Base-by-base conservation (phyloP, 2,113 vertebrate genomes). In the Halichoerus grypus region DNA sequence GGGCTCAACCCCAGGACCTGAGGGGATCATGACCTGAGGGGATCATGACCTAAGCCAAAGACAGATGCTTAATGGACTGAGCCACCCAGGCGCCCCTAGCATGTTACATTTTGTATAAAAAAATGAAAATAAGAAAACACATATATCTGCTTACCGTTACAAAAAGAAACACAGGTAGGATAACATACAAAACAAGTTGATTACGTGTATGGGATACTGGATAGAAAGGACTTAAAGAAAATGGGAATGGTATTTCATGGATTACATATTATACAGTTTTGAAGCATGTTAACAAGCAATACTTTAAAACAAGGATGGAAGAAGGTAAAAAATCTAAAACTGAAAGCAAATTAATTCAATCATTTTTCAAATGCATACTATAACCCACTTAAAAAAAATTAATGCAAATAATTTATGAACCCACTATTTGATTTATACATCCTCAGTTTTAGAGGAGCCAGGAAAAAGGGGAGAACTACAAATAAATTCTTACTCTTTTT, bases 361-460 rank as follows among this genome's bases (percentile, higher is more conserved):
- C 61, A 77, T 74, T 95, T 86, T 95, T 67, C 80, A 86, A 86
- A 90, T 71, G 19, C 84, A 77, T 51, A 82, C 21, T 21, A 69
- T 59, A 97, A 84, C 28, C 42, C 39, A 93, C 9, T 88, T 39
- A 85, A 97, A 87, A 46, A 77, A 96, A 96, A 95, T 33, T 33
- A 88, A 96, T 14, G 4, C 61, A 97, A 91, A 7, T 81, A 83
- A 92, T 0, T 82, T 95, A 74, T 4, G 1, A 97, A 86, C 24
- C 15, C 49, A 69, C 11, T 87, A 87, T 83, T 80, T 92, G 57
- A 86, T 59, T 88, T 93, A 89, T 26, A 59, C 9, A 81, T 7
- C 24, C 10, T 92, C 31, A 39, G 21, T 74, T 76, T 91, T 53
- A 33, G 21, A 26, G 26, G 19, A 93, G 55, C 28, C 46, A 51